Conservation (phyloP, 2,888 invertebrate species). For the Bruchidius siliquastri region DNA sequence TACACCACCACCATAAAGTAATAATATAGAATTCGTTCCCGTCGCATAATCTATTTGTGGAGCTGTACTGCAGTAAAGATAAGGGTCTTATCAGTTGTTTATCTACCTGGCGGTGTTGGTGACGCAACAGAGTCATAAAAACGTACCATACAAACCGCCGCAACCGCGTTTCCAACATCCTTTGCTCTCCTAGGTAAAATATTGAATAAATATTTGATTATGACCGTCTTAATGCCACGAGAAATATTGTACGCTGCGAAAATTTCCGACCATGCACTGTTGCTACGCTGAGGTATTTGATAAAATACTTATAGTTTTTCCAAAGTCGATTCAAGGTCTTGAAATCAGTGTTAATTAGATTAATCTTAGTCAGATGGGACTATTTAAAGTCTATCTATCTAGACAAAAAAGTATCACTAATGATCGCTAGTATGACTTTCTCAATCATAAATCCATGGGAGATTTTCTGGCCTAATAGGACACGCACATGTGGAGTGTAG, state of each 20-base stretch:
- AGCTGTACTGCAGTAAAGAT: constrained; percentile 19
- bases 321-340: no score
- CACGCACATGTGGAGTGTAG: no score
- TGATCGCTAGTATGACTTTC: no score
- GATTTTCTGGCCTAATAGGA: no score
- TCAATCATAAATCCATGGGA: no score
- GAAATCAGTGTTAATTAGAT: no score
- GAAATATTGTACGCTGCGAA: not conserved
- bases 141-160: not conserved
- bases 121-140: not conserved
- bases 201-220: not conserved
- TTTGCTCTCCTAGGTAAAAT: not conserved
- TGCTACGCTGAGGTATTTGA: not conserved
- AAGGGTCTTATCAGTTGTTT: constrained; percentile 13
- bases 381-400: no score
- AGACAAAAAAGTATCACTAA: no score
- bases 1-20: not conserved
- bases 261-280: not conserved
- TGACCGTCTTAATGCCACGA: not conserved
- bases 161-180: not conserved
- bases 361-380: no score
- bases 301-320: no score
- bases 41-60: constrained; percentile 3
- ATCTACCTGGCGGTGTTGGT: not conserved
- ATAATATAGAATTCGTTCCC: not conserved